Evolutionary conservation across 92 coral and sea anemone species (phyloP), one percentile per base, ranked within the genome.

Genomic region (Hydrozoanthus gracilis): DNA sequence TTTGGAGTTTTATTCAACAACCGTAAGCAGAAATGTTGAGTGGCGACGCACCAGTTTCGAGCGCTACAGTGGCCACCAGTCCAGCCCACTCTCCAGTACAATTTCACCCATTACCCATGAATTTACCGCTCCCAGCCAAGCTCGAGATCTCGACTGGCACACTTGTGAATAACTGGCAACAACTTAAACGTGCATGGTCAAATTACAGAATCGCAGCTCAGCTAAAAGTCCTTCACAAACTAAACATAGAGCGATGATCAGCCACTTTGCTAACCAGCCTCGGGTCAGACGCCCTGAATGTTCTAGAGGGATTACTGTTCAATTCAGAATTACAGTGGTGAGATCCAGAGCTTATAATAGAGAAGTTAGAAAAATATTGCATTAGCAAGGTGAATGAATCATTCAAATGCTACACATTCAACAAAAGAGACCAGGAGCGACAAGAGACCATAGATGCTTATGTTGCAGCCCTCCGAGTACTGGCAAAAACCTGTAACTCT

Each of bases 261-360:
- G n/a, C n/a, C n/a, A 80, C 44, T 16, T 6, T 89, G 88, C 72
- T n/a, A n/a, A n/a, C n/a, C n/a, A n/a, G n/a, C n/a, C n/a, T n/a
- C n/a, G n/a, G n/a, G n/a, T n/a, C n/a, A 69, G 94, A 91, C 76
- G 94, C 91, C 15, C 52, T 89, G 62, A 93, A 91, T 56, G 90
- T 91, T 3, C 89, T 61, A 55, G 91, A 93, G 4, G 94, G 94
- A 12, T 75, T 93, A 51, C 86, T 68, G 11, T 93, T 93, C 52
- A n/a, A n/a, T n/a, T n/a, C n/a, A n/a, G n/a, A n/a, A n/a, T n/a
- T 92, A 85, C 18, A 85, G n/a, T 27, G 90, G 62, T 17, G 83
- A 83, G 92, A 91, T 70, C 89, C 88, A 4, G 94, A 89, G 13
- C 46, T 86, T 45, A 88, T 54, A 6, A 54, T 5, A 54, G 60